phyloP scores from a whole-genome alignment of 92 coral and sea anemone genomes.

The Porites cylindrica region DNA sequence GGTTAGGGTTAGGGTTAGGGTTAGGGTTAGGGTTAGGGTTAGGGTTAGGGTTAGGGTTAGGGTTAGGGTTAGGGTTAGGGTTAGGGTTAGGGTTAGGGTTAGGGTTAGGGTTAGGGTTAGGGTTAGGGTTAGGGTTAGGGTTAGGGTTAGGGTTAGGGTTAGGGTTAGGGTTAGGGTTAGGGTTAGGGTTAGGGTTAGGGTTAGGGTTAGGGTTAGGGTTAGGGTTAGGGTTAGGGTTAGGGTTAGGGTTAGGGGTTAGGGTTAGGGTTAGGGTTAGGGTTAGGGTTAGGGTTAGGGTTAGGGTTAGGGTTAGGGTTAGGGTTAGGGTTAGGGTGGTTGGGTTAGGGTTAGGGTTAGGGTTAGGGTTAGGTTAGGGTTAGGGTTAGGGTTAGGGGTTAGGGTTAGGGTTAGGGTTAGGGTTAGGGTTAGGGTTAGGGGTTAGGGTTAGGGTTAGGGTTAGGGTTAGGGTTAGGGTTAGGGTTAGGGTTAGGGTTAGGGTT shows the following conservation, averaged over 20 bases:
- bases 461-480: conserved; percentile 61
- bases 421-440: conserved; percentile 58
- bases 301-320: conserved; percentile 67
- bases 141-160: conserved; percentile 54
- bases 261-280: conserved; percentile 65
- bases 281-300: conserved; percentile 66
- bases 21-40: conserved; percentile 48
- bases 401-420: conserved; percentile 67
- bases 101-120: conserved; percentile 55
- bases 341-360: conserved; percentile 66
- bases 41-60: conserved; percentile 40
- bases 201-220: conserved; percentile 60
- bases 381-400: conserved; percentile 64
- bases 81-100: conserved; percentile 60
- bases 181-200: conserved; percentile 65
- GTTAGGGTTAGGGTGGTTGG: conserved; percentile 64
- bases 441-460: conserved; percentile 61
- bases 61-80: conserved; percentile 54
- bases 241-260: conserved; percentile 55
- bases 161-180: conserved; percentile 47
- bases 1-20: conserved; percentile 34
- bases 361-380: conserved; percentile 68
- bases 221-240: conserved; percentile 46
- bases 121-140: conserved; percentile 62
- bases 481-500: conserved; percentile 36